Conservation (phyloP, 2,797 vertebrate genomes). For the Strix occidentalis region DNA sequence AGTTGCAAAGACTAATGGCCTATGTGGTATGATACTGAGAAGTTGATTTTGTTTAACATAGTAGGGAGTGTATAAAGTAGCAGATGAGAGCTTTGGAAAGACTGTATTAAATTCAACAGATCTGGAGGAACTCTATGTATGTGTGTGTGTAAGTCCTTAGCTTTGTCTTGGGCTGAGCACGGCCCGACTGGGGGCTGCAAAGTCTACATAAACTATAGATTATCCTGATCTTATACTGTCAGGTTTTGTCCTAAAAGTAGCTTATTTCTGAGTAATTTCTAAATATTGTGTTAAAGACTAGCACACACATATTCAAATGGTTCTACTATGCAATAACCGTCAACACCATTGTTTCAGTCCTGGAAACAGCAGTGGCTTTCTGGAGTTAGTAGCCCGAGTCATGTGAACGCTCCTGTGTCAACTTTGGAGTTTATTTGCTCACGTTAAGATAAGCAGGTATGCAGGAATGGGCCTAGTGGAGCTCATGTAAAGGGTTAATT, state of each 20-base stretch:
- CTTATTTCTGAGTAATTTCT: background rate
- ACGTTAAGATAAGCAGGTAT: background rate
- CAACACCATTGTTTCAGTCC: background rate
- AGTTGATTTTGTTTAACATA: constrained; percentile 4
- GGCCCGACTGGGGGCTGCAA: background rate
- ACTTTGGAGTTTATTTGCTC: background rate
- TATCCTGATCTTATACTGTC: background rate
- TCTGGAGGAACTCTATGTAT: background rate
- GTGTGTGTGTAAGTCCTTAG: background rate
- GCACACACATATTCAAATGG: background rate
- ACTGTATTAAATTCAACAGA: background rate
- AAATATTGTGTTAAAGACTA: background rate
- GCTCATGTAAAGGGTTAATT: background rate
- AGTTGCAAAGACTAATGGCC: background rate
- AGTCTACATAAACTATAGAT: background rate
- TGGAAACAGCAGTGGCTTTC: background rate
- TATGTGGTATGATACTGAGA: background rate
- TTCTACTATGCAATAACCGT: background rate
- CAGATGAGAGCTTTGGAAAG: background rate
- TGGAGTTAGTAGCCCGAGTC: background rate
- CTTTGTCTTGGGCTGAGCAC: background rate
- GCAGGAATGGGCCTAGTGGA: background rate
- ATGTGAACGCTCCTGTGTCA: background rate
- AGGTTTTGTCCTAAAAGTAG: background rate
- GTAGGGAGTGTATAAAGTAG: background rate